Evolutionary conservation across 2,888 invertebrate genomes (phyloP), one percentile per base, ranked within the genome.

Genomic region (Dasysyrphus albostriatus): DNA sequence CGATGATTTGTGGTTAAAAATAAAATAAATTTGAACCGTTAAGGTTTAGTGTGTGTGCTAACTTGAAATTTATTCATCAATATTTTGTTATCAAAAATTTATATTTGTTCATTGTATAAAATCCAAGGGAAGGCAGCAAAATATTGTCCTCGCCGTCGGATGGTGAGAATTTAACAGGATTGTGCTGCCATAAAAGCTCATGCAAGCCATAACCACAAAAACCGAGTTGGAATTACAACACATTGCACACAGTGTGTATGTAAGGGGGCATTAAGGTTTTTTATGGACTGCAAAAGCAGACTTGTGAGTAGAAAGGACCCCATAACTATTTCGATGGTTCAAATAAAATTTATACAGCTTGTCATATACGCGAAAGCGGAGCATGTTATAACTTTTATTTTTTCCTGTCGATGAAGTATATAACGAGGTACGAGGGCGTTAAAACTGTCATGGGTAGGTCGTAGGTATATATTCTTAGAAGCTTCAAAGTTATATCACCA

Each of bases 1-100:
- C 69, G 70, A 75, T 79, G 83, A 83, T 79, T 83, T 79, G 79
- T 65, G 83, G 75, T 58, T 24, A 37, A 75, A 70, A 83, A 63
- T 70, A 44, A 70, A 79, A 75, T 79, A 79, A 75, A 83, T 65
- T 51, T 58, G 1, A 49, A 49, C n/a, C 34, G 9, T 2, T 2
- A 16, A 51, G 49, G 34, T 10, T 59, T 10, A n/a, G 44, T 16
- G n/a, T 54, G 10, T 12, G 16, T 39, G 37, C 58, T 54, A 51
- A 56, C 51, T 67, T 44, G 16, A 70, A 75, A 59, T 78, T 74
- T 79, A 75, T 79, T 79, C 83, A 83, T 83, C 75, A 83, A 83
- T 83, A 83, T 70, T 83, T 83, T 34, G 74, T 69, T 78, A 83
- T 83, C 83, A 56, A 73, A 74, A 56, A 65, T 65, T 51, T 69